Evolutionary conservation across 2,888 invertebrate genomes (phyloP).

Genomic region (Patella ulyssiponensis): DNA sequence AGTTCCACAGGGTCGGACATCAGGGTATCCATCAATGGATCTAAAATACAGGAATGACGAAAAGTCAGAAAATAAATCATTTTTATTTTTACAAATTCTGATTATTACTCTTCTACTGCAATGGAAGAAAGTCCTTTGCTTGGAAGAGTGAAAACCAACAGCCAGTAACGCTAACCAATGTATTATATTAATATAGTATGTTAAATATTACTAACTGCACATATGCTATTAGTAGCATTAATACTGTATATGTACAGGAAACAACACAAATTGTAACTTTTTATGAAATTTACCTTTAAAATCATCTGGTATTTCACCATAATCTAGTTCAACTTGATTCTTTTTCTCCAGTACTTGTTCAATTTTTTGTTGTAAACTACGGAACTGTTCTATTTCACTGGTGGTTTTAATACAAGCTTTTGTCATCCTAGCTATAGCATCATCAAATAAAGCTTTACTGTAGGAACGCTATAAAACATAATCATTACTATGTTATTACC

Average conservation of each 20-base stretch:
- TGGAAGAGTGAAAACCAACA: too few species aligned
- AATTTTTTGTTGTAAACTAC: slow-evolving; percentile 69
- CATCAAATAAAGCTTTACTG: slow-evolving; percentile 91
- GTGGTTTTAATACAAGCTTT: slow-evolving; percentile 87
- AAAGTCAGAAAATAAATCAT: not conserved
- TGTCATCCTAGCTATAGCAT: slow-evolving; percentile 87
- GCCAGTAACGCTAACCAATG: not conserved
- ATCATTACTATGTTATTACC: too few species aligned
- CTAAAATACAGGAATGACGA: slow-evolving; percentile 71
- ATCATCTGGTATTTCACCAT: slow-evolving; percentile 95
- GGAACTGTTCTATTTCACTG: slow-evolving; percentile 88
- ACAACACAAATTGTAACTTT: not conserved
- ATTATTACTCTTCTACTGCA: too few species aligned
- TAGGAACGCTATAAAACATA: slow-evolving; percentile 85
- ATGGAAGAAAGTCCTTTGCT: too few species aligned
- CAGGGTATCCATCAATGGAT: slow-evolving; percentile 96
- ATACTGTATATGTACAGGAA: too few species aligned
- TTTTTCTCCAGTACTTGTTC: slow-evolving; percentile 82
- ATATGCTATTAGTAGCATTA: too few species aligned
- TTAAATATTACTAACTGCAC: too few species aligned
- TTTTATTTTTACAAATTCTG: too few species aligned
- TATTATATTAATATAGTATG: not conserved
- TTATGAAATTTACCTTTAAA: slow-evolving; percentile 79
- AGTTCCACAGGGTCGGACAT: slow-evolving; percentile 96
- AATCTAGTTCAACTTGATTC: slow-evolving; percentile 90